Percentiles rank a stretch among this genome's conserved stretches.
These are phyloP conservation scores for Girardinichthys multiradiatus DNA, from an alignment of 2,113 vertebrate species.

Conservation along the genomic window DNA sequence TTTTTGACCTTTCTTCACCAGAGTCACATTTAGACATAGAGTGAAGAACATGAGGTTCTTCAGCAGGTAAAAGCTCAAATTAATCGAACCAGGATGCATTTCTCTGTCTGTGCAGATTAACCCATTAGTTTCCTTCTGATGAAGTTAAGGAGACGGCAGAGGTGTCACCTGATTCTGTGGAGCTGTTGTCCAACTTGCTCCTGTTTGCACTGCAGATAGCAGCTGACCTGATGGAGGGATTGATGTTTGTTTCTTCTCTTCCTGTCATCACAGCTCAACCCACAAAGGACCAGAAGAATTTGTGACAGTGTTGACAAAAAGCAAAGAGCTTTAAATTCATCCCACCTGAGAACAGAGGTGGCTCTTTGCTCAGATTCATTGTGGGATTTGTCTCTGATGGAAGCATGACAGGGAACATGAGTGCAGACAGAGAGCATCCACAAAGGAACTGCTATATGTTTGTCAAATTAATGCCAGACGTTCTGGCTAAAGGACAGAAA, in stretches of 20 bases:
- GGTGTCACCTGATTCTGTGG: too few relatives aligned
- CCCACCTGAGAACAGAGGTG: not conserved
- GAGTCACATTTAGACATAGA: too few relatives aligned
- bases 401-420: not conserved
- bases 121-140: too few relatives aligned
- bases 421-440: not conserved
- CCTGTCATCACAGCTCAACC: not conserved
- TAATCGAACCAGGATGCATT: too few relatives aligned
- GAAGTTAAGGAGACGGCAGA: too few relatives aligned
- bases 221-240: not conserved
- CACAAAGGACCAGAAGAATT: not conserved
- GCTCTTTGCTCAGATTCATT: not conserved
- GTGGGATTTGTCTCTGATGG: not conserved
- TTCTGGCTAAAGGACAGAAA: not conserved
- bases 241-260: not conserved
- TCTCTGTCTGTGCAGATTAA: too few relatives aligned
- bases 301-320: not conserved
- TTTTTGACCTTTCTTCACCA: too few relatives aligned
- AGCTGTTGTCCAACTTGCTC: too few relatives aligned
- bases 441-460: not conserved
- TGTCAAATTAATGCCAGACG: not conserved
- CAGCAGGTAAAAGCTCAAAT: too few relatives aligned
- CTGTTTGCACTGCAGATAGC: too few relatives aligned
- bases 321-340: not conserved
- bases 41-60: too few relatives aligned